Evolutionary conservation across 53 echinoderm and acorn worm species (phyloP), one percentile per base, ranked within the genome.

Genomic region (Arbacia lixula): DNA sequence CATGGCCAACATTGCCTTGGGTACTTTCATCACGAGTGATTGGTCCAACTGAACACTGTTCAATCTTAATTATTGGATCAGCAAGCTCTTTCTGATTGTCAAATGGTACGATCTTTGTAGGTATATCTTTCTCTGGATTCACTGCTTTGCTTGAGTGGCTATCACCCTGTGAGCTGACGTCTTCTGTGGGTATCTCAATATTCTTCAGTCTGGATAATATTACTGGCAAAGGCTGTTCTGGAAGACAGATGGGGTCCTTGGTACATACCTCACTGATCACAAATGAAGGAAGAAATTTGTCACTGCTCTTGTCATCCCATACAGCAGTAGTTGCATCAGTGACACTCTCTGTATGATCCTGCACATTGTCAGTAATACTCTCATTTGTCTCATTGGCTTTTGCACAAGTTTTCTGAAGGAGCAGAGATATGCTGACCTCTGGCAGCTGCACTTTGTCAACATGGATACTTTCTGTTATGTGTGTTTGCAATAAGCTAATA

Each of bases 131-230:
- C n/a, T n/a, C n/a, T n/a, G n/a, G n/a, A n/a, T n/a, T n/a, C n/a
- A n/a, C n/a, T n/a, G n/a, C n/a, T n/a, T n/a, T n/a, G n/a, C n/a
- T n/a, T n/a, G n/a, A n/a, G n/a, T n/a, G n/a, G n/a, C n/a, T n/a
- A n/a, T n/a, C 8, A 46, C 14, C 49, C 49, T 46, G 49, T 46
- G 49, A 46, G 49, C 14, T 46, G 8, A 10, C 49, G 14, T 46
- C 14, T 14, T 46, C 49, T 46, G n/a, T n/a, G n/a, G n/a, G n/a
- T n/a, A n/a, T n/a, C n/a, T n/a, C n/a, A n/a, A n/a, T n/a, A n/a
- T n/a, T n/a, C n/a, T n/a, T n/a, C n/a, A 67, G 25, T 6, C 25
- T 67, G 38, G 67, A 67, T 10, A 67, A 31, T 39, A 67, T 67
- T 38, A 25, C 38, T 39, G 39, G 10, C 36, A 71, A 14, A 1